A percentile compares a stretch with the other conserved stretches of the same genome.
Evolutionary conservation across 2,113 vertebrate species (phyloP).

Genomic region (Pristiophorus japonicus): DNA sequence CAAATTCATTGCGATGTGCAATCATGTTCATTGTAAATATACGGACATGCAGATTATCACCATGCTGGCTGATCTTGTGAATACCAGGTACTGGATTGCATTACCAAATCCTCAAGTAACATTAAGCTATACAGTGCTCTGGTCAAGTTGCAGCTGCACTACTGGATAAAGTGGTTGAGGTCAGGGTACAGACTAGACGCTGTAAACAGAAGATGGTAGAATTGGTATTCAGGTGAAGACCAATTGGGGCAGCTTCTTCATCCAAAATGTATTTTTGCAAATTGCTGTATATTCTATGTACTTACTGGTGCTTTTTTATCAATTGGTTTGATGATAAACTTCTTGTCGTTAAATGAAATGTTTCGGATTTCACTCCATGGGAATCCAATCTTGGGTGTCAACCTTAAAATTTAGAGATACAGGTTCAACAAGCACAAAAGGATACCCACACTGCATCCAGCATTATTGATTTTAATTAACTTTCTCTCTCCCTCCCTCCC

Average conservation of each 20-base stretch:
- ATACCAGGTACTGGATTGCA: background rate
- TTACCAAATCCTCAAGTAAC: background rate
- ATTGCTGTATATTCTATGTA: background rate
- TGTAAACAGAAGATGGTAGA: background rate
- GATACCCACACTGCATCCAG: background rate
- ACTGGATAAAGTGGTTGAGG: background rate
- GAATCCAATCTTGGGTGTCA: constrained; percentile 96
- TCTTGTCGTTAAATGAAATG: constrained; percentile 98
- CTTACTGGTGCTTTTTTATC: constrained; percentile 94
- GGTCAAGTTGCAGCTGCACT: background rate
- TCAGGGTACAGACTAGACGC: background rate
- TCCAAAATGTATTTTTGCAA: background rate
- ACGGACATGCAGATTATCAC: background rate
- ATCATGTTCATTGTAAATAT: background rate
- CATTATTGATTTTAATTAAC: background rate
- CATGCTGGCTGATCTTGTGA: background rate
- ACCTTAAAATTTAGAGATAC: constrained; percentile 55
- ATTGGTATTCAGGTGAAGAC: background rate
- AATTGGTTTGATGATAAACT: constrained; percentile 95
- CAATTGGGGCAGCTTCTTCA: background rate
- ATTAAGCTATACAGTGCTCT: background rate
- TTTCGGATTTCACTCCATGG: constrained; percentile 98
- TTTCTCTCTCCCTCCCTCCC: background rate
- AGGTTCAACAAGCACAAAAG: background rate
- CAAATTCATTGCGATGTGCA: background rate